Evolutionary conservation across 1,140 invertebrate species (phyloP), one percentile per base, ranked within the genome.

Genomic region (Trialeurodes vaporariorum): DNA sequence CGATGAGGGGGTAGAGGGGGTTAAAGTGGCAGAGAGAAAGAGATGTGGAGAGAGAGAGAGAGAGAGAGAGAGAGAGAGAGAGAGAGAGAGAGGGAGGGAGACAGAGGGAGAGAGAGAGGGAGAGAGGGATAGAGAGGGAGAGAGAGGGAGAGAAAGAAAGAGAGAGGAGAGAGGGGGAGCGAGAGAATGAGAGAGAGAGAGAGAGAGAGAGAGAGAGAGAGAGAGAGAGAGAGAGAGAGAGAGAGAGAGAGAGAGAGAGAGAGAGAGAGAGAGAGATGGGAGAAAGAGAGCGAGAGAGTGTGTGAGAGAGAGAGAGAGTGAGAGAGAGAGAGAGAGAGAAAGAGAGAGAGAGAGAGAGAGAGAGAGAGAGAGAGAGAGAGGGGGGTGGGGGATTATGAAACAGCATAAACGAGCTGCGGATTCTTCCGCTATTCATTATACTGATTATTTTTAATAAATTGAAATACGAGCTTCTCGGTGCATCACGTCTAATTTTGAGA

Each of bases 211-310:
- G 34, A 34, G 25, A 25, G 34, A 21, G 34, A 34, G 34, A 25
- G 25, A 25, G 63, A 21, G 34, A 25, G 63, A 25, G 63, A 25
- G 63, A 21, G 24, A 25, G 63, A 25, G 25, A n/a, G 25, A n/a
- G 13, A n/a, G 22, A n/a, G 25, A n/a, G 61, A 13, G 25, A n/a
- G 25, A 13, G 22, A 25, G 25, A n/a, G 25, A n/a, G 25, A n/a
- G 63, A 25, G 34, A 25, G 63, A n/a, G 61, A 25, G 34, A 25
- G 34, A 25, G 34, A 34, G 34, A 21, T 1, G 63, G 34, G 24
- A 25, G 63, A 25, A n/a, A 25, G 63, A 25, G 63, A 21, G 63
- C n/a, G 63, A 25, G 63, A n/a, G 61, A n/a, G 22, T 5, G 61
- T 5, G 61, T 5, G 25, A 25, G 61, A 13, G 25, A n/a, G 22